Evolutionary conservation across 2,113 vertebrate species (phyloP).

Genomic region (Motacilla alba): DNA sequence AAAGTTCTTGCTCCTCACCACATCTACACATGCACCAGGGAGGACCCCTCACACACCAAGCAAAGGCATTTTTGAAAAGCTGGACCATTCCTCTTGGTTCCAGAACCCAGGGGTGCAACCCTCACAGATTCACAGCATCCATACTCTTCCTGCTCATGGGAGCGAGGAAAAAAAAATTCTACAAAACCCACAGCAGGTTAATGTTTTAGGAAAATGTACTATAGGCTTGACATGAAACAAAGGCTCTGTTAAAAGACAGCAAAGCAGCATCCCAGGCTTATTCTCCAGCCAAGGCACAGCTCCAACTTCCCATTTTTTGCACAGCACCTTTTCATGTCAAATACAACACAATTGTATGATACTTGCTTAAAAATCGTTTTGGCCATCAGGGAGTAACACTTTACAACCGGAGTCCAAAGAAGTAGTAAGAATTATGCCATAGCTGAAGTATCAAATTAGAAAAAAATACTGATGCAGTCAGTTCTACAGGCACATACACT

Average conservation of each 20-base stretch:
- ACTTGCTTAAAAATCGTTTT: not conserved
- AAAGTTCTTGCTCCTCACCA: not conserved
- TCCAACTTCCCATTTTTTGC: not conserved
- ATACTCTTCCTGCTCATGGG: not conserved
- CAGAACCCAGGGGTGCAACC: not conserved
- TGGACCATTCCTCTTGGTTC: not conserved
- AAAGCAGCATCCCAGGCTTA: not conserved
- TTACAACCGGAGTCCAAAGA: not conserved
- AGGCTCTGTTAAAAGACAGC: not conserved
- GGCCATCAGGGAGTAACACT: not conserved
- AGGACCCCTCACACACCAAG: not conserved
- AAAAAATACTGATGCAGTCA: conserved; percentile 10
- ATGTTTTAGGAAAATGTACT: not conserved
- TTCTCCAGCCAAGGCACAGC: not conserved
- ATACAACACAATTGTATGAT: not conserved
- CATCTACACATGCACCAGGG: not conserved
- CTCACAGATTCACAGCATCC: not conserved
- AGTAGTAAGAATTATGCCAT: not conserved
- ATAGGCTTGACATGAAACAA: not conserved
- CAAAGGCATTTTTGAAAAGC: not conserved
- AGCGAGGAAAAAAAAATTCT: not conserved
- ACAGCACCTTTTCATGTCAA: not conserved
- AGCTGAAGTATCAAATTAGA: not conserved
- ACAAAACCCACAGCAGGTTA: not conserved
- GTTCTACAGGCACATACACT: conserved; percentile 4